Evolutionary conservation across 2,113 vertebrate genomes (phyloP).

Genomic region (Amblyopsis rosae): DNA sequence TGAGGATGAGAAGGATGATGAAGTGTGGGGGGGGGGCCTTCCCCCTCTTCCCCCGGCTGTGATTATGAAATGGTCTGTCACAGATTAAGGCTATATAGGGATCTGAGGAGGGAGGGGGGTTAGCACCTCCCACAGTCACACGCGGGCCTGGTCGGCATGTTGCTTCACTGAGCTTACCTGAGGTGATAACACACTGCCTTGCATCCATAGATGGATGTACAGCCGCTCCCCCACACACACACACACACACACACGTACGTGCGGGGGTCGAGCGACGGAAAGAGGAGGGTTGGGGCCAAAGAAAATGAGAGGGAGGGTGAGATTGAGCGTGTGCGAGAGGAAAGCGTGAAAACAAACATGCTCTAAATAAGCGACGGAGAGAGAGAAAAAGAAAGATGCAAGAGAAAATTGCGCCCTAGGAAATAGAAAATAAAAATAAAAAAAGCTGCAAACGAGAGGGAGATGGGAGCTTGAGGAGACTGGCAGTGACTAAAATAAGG

Average conservation of each 20-base stretch:
- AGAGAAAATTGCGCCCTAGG: slow-evolving; percentile 68
- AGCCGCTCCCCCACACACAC: slow-evolving; percentile 36
- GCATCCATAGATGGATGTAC: slow-evolving; percentile 69
- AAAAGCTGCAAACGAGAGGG: slow-evolving; percentile 55
- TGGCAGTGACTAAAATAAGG: slow-evolving; percentile 75
- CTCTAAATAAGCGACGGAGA: slow-evolving; percentile 77
- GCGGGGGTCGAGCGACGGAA: slow-evolving; percentile 32
- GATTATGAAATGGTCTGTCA: slow-evolving; percentile 86
- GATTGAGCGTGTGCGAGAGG: slow-evolving; percentile 66
- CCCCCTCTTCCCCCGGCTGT: slow-evolving; percentile 77
- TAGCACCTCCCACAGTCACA: too few species aligned
- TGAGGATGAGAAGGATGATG: slow-evolving; percentile 19
- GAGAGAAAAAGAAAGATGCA: slow-evolving; percentile 59
- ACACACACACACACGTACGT: slow-evolving; percentile 39
- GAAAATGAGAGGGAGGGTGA: slow-evolving; percentile 61
- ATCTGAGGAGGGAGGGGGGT: slow-evolving; percentile 23
- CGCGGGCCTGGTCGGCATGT: slow-evolving; percentile 35
- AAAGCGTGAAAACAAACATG: slow-evolving; percentile 79
- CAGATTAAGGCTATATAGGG: slow-evolving; percentile 82
- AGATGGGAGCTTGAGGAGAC: slow-evolving; percentile 61
- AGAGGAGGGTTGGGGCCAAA: slow-evolving; percentile 42
- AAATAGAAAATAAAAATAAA: slow-evolving; percentile 53
- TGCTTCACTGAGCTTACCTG: slow-evolving; percentile 81
- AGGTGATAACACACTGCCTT: slow-evolving; percentile 71
- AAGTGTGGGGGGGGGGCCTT: slow-evolving; percentile 41